phyloP scores from a whole-genome alignment of 2,888 invertebrate species.

The Eulithis prunata region DNA sequence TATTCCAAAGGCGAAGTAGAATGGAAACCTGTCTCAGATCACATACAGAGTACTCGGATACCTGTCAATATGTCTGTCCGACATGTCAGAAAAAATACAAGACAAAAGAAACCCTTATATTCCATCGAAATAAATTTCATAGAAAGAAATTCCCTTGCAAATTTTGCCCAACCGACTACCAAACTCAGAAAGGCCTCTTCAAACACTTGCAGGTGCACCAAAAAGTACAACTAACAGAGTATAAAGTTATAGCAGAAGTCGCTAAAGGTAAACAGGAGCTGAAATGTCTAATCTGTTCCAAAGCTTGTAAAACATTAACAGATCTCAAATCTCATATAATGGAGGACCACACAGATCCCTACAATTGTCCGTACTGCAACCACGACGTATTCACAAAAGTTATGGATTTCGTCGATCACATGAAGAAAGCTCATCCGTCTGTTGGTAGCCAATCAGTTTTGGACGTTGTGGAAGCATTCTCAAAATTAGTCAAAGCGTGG shows the following conservation, averaged over 20 bases:
- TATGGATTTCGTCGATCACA: conserved; percentile 72
- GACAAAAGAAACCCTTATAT: conserved; percentile 63
- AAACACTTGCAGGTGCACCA: conserved; percentile 75
- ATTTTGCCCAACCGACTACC: conserved; percentile 78
- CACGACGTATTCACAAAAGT: conserved; percentile 68
- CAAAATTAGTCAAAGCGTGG: conserved; percentile 75
- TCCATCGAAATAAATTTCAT: conserved; percentile 69
- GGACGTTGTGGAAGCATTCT: conserved; percentile 74
- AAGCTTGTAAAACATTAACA: conserved; percentile 63
- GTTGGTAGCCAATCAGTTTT: conserved; percentile 71
- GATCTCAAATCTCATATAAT: conserved; percentile 73
- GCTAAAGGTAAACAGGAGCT: conserved; percentile 72
- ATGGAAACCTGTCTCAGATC: conserved; percentile 75
- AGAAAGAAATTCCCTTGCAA: conserved; percentile 75
- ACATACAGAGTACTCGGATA: conserved; percentile 60
- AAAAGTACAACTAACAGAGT: conserved; percentile 77
- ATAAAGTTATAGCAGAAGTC: conserved; percentile 74
- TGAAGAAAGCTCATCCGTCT: conserved; percentile 69
- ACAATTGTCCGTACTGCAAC: conserved; percentile 67
- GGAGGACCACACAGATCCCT: conserved; percentile 73
- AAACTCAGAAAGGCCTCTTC: conserved; percentile 72
- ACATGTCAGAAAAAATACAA: conserved; percentile 69
- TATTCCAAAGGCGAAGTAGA: conserved; percentile 66
- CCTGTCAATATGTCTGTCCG: conserved; percentile 57
- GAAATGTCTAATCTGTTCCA: conserved; percentile 72